These are phyloP conservation scores for Melanotaenia maccullochi DNA, from an alignment of 2,797 vertebrate genomes.

Conservation along the genomic window DNA sequence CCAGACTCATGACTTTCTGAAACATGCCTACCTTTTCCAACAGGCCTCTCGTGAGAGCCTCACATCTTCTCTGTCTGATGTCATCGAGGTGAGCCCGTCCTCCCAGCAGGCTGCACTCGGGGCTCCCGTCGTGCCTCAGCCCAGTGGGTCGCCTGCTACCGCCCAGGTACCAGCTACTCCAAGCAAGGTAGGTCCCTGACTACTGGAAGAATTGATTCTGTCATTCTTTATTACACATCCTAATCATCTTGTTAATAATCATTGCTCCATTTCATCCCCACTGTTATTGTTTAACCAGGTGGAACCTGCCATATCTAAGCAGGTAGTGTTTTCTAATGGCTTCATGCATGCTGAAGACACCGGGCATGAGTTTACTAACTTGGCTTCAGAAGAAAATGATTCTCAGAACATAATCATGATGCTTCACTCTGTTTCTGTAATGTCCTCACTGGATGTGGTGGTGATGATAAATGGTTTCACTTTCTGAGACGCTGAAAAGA, in stretches of 20 bases:
- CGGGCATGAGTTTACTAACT: slow-evolving; percentile 60
- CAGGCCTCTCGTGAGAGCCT: slow-evolving; percentile 86
- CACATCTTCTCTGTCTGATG: slow-evolving; percentile 85
- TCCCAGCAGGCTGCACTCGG: slow-evolving; percentile 89
- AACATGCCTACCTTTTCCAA: neutral
- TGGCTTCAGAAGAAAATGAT: neutral
- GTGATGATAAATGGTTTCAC: slow-evolving; percentile 50
- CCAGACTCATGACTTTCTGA: neutral
- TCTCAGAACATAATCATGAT: neutral
- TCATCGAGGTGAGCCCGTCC: slow-evolving; percentile 88
- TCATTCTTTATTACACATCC: slow-evolving; percentile 8
- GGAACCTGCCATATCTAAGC: slow-evolving; percentile 71
- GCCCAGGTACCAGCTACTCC: slow-evolving; percentile 75
- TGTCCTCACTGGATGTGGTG: neutral
- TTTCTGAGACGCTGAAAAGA: slow-evolving; percentile 6
- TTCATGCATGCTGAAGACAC: slow-evolving; percentile 55
- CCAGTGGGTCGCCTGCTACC: slow-evolving; percentile 76
- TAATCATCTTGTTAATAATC: slow-evolving; percentile 10
- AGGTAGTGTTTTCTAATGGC: slow-evolving; percentile 70
- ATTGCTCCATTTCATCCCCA: slow-evolving; percentile 49
- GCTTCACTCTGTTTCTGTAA: slow-evolving; percentile 5
- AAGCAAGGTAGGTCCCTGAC: slow-evolving; percentile 86
- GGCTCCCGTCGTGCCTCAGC: slow-evolving; percentile 88
- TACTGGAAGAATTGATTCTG: neutral
- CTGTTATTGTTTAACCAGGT: slow-evolving; percentile 62